phyloP scores from a whole-genome alignment of 2,797 vertebrate genomes.

The Gymnodraco acuticeps region DNA sequence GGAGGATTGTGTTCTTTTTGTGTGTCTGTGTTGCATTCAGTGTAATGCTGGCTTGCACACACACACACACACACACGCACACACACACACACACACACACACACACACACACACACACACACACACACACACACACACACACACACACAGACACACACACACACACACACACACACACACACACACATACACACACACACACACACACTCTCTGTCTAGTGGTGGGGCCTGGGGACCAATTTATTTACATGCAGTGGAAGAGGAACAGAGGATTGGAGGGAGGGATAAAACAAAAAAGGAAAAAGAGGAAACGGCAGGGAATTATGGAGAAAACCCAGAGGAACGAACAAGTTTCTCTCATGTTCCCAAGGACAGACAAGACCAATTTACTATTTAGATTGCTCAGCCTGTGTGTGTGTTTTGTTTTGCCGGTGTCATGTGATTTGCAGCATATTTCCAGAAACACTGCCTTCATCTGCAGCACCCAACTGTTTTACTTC shows the following conservation, averaged over 20 bases:
- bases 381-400: slow-evolving; percentile 67
- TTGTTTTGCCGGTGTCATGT: slow-evolving; percentile 36
- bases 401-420: slow-evolving; percentile 25
- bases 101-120: slow-evolving; percentile 36
- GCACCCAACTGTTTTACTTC: slow-evolving; percentile 42
- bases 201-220: slow-evolving; percentile 45
- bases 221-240: slow-evolving; percentile 80
- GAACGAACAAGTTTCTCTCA: slow-evolving; percentile 61
- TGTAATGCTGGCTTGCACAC: slow-evolving; percentile 32
- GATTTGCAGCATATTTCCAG: slow-evolving; percentile 43
- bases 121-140: slow-evolving; percentile 39
- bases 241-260: slow-evolving; percentile 84
- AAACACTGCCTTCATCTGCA: slow-evolving; percentile 32
- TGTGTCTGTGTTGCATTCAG: slow-evolving; percentile 33
- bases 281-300: slow-evolving; percentile 66
- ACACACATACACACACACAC: slow-evolving; percentile 44
- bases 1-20: slow-evolving; percentile 43
- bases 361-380: slow-evolving; percentile 65
- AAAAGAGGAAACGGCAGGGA: slow-evolving; percentile 63
- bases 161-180: slow-evolving; percentile 37
- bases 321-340: slow-evolving; percentile 72
- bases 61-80: slow-evolving; percentile 30
- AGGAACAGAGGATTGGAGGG: slow-evolving; percentile 58
- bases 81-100: slow-evolving; percentile 36
- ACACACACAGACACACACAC: slow-evolving; percentile 28